These are phyloP conservation scores for Aphelinus atriplicis DNA, from an alignment of 1,140 invertebrate species.

Conservation along the genomic window DNA sequence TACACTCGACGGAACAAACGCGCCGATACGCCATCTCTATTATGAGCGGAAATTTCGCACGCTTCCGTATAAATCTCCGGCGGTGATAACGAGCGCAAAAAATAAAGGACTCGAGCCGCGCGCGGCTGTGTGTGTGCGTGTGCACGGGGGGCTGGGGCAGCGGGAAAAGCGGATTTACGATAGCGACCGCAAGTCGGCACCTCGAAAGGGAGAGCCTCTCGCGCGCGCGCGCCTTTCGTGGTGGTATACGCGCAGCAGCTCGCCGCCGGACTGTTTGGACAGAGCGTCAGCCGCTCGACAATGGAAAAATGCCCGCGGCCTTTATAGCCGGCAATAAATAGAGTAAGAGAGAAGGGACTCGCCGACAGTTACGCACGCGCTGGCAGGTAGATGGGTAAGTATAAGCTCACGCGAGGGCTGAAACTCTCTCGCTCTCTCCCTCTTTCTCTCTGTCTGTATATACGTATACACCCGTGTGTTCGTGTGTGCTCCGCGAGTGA, in stretches of 20 bases:
- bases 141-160: too few species aligned
- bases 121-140: too few species aligned
- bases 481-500: too few species aligned
- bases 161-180: constrained; percentile 34
- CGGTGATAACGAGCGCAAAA: not conserved
- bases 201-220: constrained; percentile 42
- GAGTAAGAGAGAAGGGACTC: not conserved
- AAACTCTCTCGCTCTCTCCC: not conserved
- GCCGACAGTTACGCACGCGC: too few species aligned
- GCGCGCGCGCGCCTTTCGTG: constrained; percentile 1
- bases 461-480: too few species aligned
- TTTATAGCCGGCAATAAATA: constrained; percentile 46
- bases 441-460: too few species aligned
- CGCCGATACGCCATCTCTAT: constrained; percentile 17
- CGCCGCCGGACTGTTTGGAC: constrained; percentile 57
- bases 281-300: constrained; percentile 52
- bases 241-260: too few species aligned
- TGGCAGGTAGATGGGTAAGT: not conserved
- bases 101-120: not conserved
- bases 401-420: not conserved
- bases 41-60: constrained; percentile 16
- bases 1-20: not conserved
- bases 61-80: constrained; percentile 10
- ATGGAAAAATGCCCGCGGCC: constrained; percentile 46
- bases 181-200: constrained; percentile 39